Conservation (phyloP, 1,140 invertebrate species). For the Brachionus plicatilis region DNA sequence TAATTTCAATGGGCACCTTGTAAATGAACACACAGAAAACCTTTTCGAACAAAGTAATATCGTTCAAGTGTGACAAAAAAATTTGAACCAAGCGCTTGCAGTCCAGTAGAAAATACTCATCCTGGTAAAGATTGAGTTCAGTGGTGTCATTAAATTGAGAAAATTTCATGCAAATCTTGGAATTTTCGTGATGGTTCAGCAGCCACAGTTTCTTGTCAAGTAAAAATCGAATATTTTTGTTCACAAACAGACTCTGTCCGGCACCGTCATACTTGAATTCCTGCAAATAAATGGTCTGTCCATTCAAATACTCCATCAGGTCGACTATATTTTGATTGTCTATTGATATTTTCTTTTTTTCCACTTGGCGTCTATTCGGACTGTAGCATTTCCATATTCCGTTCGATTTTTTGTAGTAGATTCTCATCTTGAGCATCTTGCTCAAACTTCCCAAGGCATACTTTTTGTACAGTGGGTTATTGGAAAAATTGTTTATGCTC, state of each 20-base stretch:
- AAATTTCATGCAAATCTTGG: constrained; percentile 37
- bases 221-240: constrained; percentile 17
- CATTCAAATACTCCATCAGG: neutral
- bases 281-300: constrained; percentile 13
- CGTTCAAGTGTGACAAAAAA: neutral
- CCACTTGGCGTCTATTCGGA: neutral
- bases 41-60: neutral
- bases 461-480: constrained; percentile 35
- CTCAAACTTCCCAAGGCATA: neutral
- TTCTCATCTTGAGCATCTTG: constrained; percentile 29
- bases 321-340: constrained; percentile 5
- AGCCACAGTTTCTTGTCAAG: constrained; percentile 10
- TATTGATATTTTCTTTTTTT: neutral
- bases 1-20: neutral
- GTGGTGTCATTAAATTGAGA: constrained; percentile 15
- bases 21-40: constrained; percentile 19
- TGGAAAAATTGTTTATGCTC: constrained; percentile 35
- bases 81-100: neutral
- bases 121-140: constrained; percentile 7
- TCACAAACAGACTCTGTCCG: neutral
- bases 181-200: constrained; percentile 17
- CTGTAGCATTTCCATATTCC: constrained; percentile 28
- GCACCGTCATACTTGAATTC: neutral
- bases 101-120: neutral
- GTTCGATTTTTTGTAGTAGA: constrained; percentile 24